Base-by-base conservation (phyloP, 1,140 invertebrate species). In the Vanessa tameamea region DNA sequence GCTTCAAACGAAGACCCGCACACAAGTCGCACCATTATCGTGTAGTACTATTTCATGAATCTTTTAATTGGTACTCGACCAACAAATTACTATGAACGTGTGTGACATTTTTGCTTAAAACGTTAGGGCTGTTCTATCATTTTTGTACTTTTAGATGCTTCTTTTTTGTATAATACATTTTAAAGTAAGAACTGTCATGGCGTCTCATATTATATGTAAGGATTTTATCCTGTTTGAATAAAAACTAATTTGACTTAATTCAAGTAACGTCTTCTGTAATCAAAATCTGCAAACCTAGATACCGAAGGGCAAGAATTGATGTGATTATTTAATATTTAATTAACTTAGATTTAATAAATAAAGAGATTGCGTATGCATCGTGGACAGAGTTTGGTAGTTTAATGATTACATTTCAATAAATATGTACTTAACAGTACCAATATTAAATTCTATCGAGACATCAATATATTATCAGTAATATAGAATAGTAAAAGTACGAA, bases 121-220 rank as follows among this genome's bases (percentile, higher is more conserved):
- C 14, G 12, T 57, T 31, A 57, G 57, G 6, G 57, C 57, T 37
- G 26, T 37, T 37, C 26, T 61, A 61, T 31, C 3, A 37, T 15
- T 37, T 61, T 61, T 61, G 57, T 61, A 61, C 57, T 61, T 61
- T 61, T n/a, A 51, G 26, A 61, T 13, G 57, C 16, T 31, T 16
- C 15, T 61, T 61, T 37, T 57, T 37, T 5, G 37, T 61, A 37
- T 37, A 31, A 37, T 61, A 61, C 13, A 61, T 37, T 61, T 57
- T 31, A 43, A 61, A 61, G 5, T 57, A 23, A 57, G 20, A 57
- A 4, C 16, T 26, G 20, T 57, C 9, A 20, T 57, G 16, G 23
- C 16, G 14, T 37, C 31, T 61, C 14, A 61, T 37, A 61, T 51
- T 13, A 59, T 1, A 26, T 26, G 14, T 61, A 8, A 37, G 26